phyloP scores from a whole-genome alignment of 2,113 vertebrate species.

The Crypturellus undulatus region DNA sequence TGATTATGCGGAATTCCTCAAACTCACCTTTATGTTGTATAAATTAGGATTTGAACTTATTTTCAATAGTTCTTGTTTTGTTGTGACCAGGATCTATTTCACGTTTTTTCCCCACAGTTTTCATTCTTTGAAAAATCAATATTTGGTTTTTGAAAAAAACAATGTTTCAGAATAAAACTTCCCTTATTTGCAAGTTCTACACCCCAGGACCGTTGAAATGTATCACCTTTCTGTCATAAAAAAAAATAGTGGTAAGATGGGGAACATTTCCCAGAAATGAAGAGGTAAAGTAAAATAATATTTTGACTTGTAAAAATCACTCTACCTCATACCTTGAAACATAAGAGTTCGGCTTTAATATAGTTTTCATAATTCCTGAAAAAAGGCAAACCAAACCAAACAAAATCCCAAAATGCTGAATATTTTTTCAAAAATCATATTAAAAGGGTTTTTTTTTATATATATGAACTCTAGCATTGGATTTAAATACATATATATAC shows the following conservation, averaged over 20 bases:
- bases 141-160: neutral
- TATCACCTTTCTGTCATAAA: neutral
- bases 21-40: fast-evolving
- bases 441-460: neutral
- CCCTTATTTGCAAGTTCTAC: neutral
- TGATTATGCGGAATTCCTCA: neutral
- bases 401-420: neutral
- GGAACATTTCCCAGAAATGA: neutral
- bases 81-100: neutral
- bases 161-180: neutral
- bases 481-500: neutral
- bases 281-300: neutral
- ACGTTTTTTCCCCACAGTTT: neutral
- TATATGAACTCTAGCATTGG: neutral
- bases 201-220: neutral
- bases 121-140: fast-evolving
- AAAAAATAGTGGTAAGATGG: neutral
- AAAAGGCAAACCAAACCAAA: neutral
- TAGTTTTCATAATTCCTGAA: neutral
- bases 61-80: neutral
- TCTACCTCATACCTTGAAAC: neutral
- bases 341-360: neutral
- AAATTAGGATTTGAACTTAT: neutral
- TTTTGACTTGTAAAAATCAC: neutral
- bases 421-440: neutral